Conservation (phyloP, 2,888 invertebrate species). For the Buathra laborator region DNA sequence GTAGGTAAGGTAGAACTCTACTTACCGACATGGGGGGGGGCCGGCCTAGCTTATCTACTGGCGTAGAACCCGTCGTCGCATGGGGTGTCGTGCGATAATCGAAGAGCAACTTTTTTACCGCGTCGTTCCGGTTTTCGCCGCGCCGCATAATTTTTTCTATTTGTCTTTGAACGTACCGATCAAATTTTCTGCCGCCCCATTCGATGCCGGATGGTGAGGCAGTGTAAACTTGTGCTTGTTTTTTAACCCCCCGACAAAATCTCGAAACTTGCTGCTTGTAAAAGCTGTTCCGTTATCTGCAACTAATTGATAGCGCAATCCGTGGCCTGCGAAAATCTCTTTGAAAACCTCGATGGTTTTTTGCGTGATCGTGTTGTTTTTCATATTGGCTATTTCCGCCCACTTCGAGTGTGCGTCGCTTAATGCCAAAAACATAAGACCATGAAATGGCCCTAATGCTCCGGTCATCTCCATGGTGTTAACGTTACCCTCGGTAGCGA, state of each 20-base stretch:
- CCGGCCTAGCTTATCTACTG: too few species aligned
- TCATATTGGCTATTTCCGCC: not conserved
- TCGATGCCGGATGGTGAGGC: not conserved
- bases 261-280: not conserved
- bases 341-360: not conserved
- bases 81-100: not conserved
- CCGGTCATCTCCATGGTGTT: slow-evolving; percentile 56
- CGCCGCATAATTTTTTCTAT: not conserved
- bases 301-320: not conserved
- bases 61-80: not conserved
- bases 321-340: not conserved
- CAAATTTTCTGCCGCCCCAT: not conserved
- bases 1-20: too few species aligned
- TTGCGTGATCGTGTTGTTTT: too few species aligned
- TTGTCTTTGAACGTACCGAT: not conserved
- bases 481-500: slow-evolving; percentile 26
- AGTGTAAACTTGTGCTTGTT: not conserved
- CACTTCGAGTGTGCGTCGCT: slow-evolving; percentile 66
- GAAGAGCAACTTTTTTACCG: not conserved
- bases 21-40: too few species aligned
- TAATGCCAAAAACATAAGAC: slow-evolving; percentile 53
- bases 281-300: not conserved
- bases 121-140: not conserved
- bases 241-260: not conserved
- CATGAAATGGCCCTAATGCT: slow-evolving; percentile 58